Conservation (phyloP, 2,888 invertebrate species). For the Boloria selene region DNA sequence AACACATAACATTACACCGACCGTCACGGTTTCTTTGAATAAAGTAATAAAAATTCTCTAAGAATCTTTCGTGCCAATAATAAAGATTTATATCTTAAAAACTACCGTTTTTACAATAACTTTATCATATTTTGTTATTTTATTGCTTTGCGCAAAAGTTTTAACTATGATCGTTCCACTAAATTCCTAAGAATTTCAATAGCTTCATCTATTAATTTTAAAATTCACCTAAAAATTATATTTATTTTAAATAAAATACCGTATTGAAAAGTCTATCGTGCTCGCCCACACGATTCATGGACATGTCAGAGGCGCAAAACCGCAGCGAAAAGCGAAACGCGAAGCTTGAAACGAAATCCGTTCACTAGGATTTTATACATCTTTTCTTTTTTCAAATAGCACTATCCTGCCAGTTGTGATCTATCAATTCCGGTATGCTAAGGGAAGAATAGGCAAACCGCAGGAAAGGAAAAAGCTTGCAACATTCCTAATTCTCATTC, state of each 20-base stretch:
- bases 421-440: constrained; percentile 40
- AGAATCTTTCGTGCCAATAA: too few relatives aligned
- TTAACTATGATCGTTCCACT: too few relatives aligned
- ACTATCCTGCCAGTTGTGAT: constrained; percentile 37
- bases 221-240: constrained; percentile 47
- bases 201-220: background rate
- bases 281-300: constrained; percentile 64
- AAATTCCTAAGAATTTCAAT: background rate
- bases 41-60: too few relatives aligned
- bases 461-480: constrained; percentile 26
- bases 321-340: constrained; percentile 65
- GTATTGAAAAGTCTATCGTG: constrained; percentile 67
- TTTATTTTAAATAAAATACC: constrained; percentile 60
- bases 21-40: too few relatives aligned
- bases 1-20: too few relatives aligned
- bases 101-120: too few relatives aligned
- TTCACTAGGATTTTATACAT: constrained; percentile 29
- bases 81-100: too few relatives aligned
- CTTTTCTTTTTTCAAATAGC: constrained; percentile 37
- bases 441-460: constrained; percentile 37
- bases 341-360: constrained; percentile 34
- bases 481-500: constrained; percentile 31
- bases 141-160: too few relatives aligned
- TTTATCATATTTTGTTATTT: too few relatives aligned
- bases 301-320: constrained; percentile 66